Conservation (phyloP, 2,797 vertebrate species). For the Rachycentron canadum region DNA sequence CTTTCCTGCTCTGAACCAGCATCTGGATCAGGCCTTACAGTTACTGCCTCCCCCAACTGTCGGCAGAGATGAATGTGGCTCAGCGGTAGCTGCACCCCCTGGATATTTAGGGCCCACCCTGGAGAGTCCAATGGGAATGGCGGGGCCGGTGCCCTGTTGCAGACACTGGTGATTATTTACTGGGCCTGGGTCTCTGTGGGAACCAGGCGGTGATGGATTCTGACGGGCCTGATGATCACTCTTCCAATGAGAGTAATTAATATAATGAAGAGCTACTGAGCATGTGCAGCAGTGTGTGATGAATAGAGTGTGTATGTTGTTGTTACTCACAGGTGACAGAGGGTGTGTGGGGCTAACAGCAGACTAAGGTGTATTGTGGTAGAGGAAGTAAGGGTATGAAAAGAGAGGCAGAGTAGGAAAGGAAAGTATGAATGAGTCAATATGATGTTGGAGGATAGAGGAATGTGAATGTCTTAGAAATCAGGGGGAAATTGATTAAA, state of each 20-base stretch:
- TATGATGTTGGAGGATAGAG: background rate
- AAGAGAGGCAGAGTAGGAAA: conserved; percentile 23
- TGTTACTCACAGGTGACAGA: conserved; percentile 88
- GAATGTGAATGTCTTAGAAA: background rate
- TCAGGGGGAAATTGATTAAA: conserved; percentile 15
- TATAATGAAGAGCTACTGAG: conserved; percentile 91
- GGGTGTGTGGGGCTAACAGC: conserved; percentile 60
- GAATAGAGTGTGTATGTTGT: conserved; percentile 77
- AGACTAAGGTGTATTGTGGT: conserved; percentile 26
- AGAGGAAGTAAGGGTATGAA: conserved; percentile 18
- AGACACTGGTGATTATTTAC: conserved; percentile 79
- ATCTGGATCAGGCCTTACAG: conserved; percentile 35
- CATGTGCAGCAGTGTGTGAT: conserved; percentile 83
- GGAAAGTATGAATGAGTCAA: conserved; percentile 24
- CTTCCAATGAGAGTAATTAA: conserved; percentile 97
- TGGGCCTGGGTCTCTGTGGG: conserved; percentile 83
- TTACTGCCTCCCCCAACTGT: conserved; percentile 43
- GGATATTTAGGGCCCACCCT: conserved; percentile 85
- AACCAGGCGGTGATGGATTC: conserved; percentile 90
- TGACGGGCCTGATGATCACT: conserved; percentile 92
- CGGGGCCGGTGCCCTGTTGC: conserved; percentile 73
- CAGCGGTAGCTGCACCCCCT: conserved; percentile 68
- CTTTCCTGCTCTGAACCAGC: conserved; percentile 40
- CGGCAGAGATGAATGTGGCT: conserved; percentile 90
- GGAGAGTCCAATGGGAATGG: conserved; percentile 59